A percentile compares a stretch with the other conserved stretches of the same genome.
phyloP scores from a whole-genome alignment of 2,113 vertebrate species.

The Reinhardtius hippoglossoides region DNA sequence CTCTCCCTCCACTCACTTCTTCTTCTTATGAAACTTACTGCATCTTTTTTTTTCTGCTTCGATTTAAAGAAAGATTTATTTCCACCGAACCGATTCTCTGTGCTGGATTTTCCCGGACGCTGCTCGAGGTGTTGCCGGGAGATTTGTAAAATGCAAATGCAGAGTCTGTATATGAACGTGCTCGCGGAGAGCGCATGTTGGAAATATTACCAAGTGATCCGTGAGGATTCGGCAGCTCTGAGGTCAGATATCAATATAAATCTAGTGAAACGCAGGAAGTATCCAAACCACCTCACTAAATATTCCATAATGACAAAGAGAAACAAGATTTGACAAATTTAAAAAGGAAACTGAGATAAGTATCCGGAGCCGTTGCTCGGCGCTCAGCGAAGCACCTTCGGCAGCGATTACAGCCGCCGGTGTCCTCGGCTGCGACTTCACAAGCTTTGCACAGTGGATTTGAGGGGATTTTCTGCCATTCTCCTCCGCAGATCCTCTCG shows the following conservation, averaged over 20 bases:
- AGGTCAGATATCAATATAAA: not conserved
- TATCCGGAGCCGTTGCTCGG: no score
- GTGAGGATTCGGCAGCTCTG: not conserved
- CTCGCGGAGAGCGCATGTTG: not conserved
- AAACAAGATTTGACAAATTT: not conserved
- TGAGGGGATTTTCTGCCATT: not conserved
- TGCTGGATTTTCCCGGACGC: not conserved
- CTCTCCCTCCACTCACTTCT: not conserved
- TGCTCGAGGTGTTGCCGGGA: not conserved
- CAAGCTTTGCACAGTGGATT: no score
- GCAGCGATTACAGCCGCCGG: no score
- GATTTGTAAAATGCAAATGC: constrained; percentile 20
- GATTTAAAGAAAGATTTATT: not conserved
- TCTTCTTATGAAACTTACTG: not conserved
- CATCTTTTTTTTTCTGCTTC: not conserved
- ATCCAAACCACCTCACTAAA: not conserved
- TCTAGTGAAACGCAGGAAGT: not conserved
- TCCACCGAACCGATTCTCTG: not conserved
- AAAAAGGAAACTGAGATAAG: not conserved
- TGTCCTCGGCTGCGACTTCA: no score
- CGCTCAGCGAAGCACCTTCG: no score
- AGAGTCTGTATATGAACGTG: not conserved
- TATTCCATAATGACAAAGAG: not conserved
- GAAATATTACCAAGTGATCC: not conserved
- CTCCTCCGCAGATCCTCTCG: not conserved